phyloP scores from a whole-genome alignment of 2,113 vertebrate genomes.

The Paradoxurus hermaphroditus region DNA sequence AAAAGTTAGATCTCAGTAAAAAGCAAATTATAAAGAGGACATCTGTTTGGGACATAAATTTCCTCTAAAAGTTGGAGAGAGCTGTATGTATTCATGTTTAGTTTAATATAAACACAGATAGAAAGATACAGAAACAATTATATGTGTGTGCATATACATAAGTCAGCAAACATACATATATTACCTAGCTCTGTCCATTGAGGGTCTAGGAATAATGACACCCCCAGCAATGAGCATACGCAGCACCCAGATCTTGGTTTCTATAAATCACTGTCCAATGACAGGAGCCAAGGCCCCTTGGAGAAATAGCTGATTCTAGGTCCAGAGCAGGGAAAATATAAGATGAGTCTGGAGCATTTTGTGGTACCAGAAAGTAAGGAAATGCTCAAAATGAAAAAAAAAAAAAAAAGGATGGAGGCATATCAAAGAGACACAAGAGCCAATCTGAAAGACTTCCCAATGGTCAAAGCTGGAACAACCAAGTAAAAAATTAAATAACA shows the following conservation, averaged over 20 bases:
- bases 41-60: background rate
- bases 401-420: background rate
- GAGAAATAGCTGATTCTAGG: background rate
- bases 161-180: background rate
- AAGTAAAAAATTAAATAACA: background rate
- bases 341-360: background rate
- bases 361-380: background rate
- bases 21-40: background rate
- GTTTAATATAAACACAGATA: background rate
- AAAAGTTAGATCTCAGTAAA: background rate
- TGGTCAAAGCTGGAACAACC: background rate
- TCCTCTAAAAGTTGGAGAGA: conserved; percentile 1
- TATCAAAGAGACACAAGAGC: background rate
- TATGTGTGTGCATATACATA: background rate
- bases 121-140: background rate
- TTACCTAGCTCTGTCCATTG: background rate
- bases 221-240: background rate
- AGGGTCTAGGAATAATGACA: background rate
- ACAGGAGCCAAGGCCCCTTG: background rate
- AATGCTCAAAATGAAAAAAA: background rate
- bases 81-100: background rate
- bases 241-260: background rate
- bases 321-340: background rate
- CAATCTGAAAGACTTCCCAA: background rate
- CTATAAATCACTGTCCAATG: background rate